Base-by-base conservation (phyloP, 2,888 invertebrate genomes). In the Cryptophagus acutangulus region DNA sequence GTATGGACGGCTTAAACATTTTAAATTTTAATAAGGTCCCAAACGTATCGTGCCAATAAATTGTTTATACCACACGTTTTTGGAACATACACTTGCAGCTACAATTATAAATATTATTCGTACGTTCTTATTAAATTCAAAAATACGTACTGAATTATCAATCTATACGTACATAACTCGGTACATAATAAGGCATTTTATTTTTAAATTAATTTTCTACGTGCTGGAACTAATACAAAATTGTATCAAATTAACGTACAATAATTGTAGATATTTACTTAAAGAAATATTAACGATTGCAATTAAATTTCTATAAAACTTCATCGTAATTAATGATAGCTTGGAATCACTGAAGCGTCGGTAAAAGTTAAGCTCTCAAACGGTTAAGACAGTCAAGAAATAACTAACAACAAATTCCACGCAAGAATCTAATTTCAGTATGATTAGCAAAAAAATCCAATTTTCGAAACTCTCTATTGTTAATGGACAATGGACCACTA, bases 11-110 rank as follows among this genome's bases (percentile, higher is more conserved):
- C 47, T 46, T 51, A 53, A 55, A 26, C 26, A 26, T 26, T 61
- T 64, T 62, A 63, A 64, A 65, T 64, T 63, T 65, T 65, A 63
- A 66, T 65, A 62, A 62, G 60, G 59, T 55, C 61, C 60, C 57
- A 57, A 61, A 58, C 57, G 65, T 66, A 65, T 65, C 66, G 66
- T 68, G 66, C 67, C 59, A 63, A 61, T 58, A 52, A 57, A 62
- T 52, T 46, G 55, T 57, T 54, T 55, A 37, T 61, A 62, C 61
- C 52, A 61, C 59, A 58, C 61, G 58, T 59, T 57, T 24, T 33
- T 26, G 33, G 43, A 26, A 26, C 33, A 34, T 36, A 44, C 41
- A 18, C 30, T 33, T 33, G 37, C 43, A 46, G 43, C 41, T 39
- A 38, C 43, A 33, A 43, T 33, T 46, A 39, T 40, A 39, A 41